Percentiles rank a stretch among this genome's conserved stretches.
These are phyloP conservation scores for Ostrea denselamellosa DNA, from an alignment of 1,140 invertebrate species.

Conservation along the genomic window DNA sequence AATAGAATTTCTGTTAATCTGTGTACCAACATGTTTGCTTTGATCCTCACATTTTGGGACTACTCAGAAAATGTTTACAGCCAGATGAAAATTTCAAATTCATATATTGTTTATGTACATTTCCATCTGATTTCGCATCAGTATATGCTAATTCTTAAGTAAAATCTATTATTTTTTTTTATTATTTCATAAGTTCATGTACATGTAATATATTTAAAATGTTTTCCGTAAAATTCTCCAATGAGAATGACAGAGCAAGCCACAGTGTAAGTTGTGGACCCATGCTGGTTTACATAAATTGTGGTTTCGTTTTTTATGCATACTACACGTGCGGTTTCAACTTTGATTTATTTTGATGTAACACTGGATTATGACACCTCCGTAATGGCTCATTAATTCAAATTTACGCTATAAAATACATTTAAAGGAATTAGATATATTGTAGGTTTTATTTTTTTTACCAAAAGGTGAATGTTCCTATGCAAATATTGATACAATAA, in stretches of 20 bases:
- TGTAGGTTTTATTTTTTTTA: slow-evolving; percentile 1
- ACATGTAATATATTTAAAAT: background rate
- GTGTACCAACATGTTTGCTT: background rate
- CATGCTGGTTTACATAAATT: background rate
- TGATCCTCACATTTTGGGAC: background rate
- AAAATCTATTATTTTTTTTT: slow-evolving; percentile 10
- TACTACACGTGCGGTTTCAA: slow-evolving; percentile 8
- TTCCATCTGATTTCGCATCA: no score
- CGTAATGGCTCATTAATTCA: background rate
- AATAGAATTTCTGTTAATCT: background rate
- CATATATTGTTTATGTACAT: no score
- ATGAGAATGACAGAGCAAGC: background rate
- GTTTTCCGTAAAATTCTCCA: background rate
- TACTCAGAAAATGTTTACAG: no score
- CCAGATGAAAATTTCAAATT: background rate
- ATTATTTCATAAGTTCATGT: background rate
- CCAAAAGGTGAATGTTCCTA: background rate
- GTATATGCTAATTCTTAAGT: no score
- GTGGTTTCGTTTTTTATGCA: slow-evolving; percentile 14
- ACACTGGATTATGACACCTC: background rate
- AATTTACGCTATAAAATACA: slow-evolving; percentile 22
- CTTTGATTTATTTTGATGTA: slow-evolving; percentile 16
- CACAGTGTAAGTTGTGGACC: background rate
- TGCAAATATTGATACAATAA: background rate
- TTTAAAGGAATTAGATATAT: background rate